A percentile compares a stretch with the other conserved stretches of the same genome.
Conservation (phyloP, 92 coral and sea anemone genomes). For the Virgularia gustaviana region DNA sequence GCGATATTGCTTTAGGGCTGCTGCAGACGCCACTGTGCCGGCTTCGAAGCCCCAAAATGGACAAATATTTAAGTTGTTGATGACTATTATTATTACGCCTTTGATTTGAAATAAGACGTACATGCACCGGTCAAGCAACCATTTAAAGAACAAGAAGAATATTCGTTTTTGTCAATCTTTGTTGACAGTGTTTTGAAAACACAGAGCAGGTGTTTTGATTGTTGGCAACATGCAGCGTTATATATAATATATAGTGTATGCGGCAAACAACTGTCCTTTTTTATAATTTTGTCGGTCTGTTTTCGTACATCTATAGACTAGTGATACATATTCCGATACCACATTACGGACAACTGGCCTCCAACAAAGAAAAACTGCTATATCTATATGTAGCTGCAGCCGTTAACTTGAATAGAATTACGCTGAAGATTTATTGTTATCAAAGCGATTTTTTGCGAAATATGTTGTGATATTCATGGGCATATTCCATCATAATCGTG, state of each 20-base stretch:
- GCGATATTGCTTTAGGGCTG: too few relatives aligned
- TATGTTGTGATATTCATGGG: too few relatives aligned
- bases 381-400: too few relatives aligned
- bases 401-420: too few relatives aligned
- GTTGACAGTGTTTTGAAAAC: constrained; percentile 33
- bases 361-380: too few relatives aligned
- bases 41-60: not conserved
- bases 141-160: constrained; percentile 22
- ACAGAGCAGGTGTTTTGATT: constrained; percentile 28
- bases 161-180: constrained; percentile 10
- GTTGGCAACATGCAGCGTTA: not conserved
- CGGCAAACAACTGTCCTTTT: constrained; percentile 2
- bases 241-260: too few relatives aligned
- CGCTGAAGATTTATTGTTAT: too few relatives aligned
- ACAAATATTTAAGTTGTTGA: constrained; percentile 12
- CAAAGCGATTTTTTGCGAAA: too few relatives aligned
- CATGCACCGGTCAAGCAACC: constrained; percentile 10
- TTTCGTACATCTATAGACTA: too few relatives aligned
- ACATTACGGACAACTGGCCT: too few relatives aligned
- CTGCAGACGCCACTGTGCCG: too few relatives aligned
- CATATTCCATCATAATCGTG: not conserved
- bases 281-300: not conserved
- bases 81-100: constrained; percentile 20
- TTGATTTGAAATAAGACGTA: constrained; percentile 32
- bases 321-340: too few relatives aligned